Percentiles rank a stretch among this genome's conserved stretches.
These are phyloP conservation scores for Lagodon rhomboides DNA, from an alignment of 2,797 vertebrate species.

Conservation along the genomic window DNA sequence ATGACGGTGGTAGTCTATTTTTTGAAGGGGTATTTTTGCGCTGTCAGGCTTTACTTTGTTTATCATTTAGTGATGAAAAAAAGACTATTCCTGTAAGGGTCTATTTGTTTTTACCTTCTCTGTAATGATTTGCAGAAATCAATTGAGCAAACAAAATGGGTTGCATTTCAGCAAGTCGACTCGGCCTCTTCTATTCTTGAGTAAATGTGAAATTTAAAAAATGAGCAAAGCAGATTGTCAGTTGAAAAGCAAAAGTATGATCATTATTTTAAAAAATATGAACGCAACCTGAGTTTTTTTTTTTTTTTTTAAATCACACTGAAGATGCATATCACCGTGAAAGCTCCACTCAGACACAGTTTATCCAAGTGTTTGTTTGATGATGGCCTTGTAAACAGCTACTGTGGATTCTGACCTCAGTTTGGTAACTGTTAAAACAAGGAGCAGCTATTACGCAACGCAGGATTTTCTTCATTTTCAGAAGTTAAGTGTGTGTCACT, in stretches of 20 bases:
- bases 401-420: not conserved
- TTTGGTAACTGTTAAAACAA: constrained; percentile 12
- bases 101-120: constrained; percentile 48
- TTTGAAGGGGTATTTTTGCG: not conserved
- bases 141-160: constrained; percentile 62
- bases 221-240: not conserved
- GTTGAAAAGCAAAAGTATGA: not conserved
- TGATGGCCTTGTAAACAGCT: not conserved
- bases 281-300: not conserved
- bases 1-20: not conserved
- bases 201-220: constrained; percentile 1
- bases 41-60: constrained; percentile 27
- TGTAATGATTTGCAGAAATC: constrained; percentile 71
- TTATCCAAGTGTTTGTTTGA: not conserved
- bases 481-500: not conserved
- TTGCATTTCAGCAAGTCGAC: constrained; percentile 10
- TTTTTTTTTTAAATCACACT: not conserved
- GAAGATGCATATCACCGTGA: not conserved
- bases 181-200: not conserved
- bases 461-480: constrained; percentile 39
- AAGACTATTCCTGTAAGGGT: constrained; percentile 55
- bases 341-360: not conserved
- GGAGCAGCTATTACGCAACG: constrained; percentile 42
- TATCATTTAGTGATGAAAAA: constrained; percentile 9
- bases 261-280: not conserved